Conservation (phyloP, 64 coral and sea anemone genomes). For the Porites lutea region DNA sequence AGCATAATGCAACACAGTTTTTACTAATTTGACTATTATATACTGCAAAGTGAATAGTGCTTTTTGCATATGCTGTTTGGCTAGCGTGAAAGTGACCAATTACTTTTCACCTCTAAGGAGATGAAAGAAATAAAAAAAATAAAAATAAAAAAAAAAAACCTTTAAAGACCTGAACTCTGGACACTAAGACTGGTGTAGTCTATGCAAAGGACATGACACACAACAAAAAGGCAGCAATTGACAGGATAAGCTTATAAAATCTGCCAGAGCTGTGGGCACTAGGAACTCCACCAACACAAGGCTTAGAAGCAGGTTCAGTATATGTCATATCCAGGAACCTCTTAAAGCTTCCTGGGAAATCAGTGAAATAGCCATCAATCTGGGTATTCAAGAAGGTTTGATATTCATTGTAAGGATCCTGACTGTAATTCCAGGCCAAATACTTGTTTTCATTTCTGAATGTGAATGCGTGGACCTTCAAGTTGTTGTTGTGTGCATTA, state of each 20-base stretch:
- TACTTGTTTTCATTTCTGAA: conserved; percentile 38
- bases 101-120: no score
- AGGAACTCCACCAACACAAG: background rate
- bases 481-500: conserved; percentile 9
- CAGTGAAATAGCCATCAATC: conserved; percentile 39
- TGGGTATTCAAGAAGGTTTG: conserved; percentile 7
- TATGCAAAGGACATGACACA: background rate
- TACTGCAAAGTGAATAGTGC: no score
- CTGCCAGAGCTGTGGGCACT: background rate
- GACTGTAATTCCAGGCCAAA: conserved; percentile 50
- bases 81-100: no score
- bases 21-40: no score
- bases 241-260: background rate
- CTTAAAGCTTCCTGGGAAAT: conserved; percentile 31
- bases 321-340: conserved; percentile 6
- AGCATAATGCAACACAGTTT: no score
- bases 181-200: no score
- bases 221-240: background rate
- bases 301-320: background rate
- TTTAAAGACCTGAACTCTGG: no score
- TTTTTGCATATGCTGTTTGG: no score
- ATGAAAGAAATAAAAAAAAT: no score
- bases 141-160: no score
- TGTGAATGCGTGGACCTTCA: conserved; percentile 19
- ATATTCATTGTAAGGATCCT: conserved; percentile 33